These are phyloP conservation scores for Xiphorhynchus elegans DNA, from an alignment of 2,113 vertebrate species.

Conservation along the genomic window DNA sequence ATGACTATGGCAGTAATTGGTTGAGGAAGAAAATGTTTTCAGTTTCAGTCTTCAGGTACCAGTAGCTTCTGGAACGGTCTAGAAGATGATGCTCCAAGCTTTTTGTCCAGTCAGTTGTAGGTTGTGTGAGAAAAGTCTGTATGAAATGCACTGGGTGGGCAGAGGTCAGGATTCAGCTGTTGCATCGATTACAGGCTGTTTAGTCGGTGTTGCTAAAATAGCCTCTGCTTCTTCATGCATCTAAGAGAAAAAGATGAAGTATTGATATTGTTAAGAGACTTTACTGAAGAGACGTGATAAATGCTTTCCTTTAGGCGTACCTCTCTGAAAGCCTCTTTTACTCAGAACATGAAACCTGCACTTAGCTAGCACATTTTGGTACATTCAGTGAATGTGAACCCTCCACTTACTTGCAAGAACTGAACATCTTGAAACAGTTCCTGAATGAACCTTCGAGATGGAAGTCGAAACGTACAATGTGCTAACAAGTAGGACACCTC, in stretches of 20 bases:
- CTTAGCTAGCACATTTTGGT: neutral
- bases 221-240: constrained; percentile 97
- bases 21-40: constrained; percentile 61
- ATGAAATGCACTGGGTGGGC: neutral
- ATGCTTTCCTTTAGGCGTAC: neutral
- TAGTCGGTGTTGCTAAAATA: constrained; percentile 83
- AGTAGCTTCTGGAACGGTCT: constrained; percentile 52
- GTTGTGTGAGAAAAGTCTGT: constrained; percentile 56
- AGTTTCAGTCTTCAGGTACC: constrained; percentile 70
- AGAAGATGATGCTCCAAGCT: constrained; percentile 55
- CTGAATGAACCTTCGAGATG: constrained; percentile 96
- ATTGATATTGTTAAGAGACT: neutral
- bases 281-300: neutral
- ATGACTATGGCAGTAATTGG: constrained; percentile 49
- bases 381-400: neutral
- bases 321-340: neutral
- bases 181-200: constrained; percentile 76
- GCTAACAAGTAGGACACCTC: constrained; percentile 94
- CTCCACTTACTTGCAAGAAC: constrained; percentile 88
- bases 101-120: constrained; percentile 50
- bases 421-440: constrained; percentile 98
- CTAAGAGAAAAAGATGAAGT: constrained; percentile 62
- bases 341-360: neutral
- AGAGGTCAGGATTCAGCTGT: constrained; percentile 86
- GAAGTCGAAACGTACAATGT: constrained; percentile 94